These are phyloP conservation scores for Hirtodrosophila alboralis DNA, from an alignment of 2,888 invertebrate genomes.

Conservation along the genomic window DNA sequence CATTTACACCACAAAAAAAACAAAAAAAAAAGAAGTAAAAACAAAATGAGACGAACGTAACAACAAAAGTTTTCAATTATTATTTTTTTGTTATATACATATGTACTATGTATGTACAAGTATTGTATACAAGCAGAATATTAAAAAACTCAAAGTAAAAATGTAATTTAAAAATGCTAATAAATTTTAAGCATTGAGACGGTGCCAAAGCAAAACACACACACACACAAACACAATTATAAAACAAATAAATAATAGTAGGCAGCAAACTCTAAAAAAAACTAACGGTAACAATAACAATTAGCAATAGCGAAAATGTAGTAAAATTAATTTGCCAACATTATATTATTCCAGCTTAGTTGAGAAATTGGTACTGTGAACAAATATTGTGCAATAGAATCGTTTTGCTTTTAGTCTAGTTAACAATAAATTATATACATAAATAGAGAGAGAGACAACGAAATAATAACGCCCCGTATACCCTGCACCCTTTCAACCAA, in stretches of 20 bases:
- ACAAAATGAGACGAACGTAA: slow-evolving; percentile 8
- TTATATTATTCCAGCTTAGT: slow-evolving; percentile 52
- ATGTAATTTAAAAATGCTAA: slow-evolving; percentile 29
- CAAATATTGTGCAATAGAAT: slow-evolving; percentile 62
- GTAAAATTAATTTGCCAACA: slow-evolving; percentile 46
- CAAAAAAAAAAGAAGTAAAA: too few relatives aligned
- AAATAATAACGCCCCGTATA: slow-evolving; percentile 18
- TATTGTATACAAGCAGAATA: slow-evolving; percentile 25
- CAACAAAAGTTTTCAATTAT: not conserved
- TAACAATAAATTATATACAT: slow-evolving; percentile 16
- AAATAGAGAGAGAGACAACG: slow-evolving; percentile 24
- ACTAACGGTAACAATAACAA: slow-evolving; percentile 41
- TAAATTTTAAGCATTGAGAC: slow-evolving; percentile 35
- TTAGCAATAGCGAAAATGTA: slow-evolving; percentile 44
- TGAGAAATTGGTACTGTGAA: slow-evolving; percentile 45
- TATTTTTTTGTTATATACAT: slow-evolving; percentile 15
- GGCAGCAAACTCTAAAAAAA: slow-evolving; percentile 37
- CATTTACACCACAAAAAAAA: slow-evolving; percentile 58
- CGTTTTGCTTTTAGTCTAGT: slow-evolving; percentile 64
- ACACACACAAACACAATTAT: slow-evolving; percentile 5
- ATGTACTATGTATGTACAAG: slow-evolving; percentile 5
- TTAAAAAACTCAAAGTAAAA: slow-evolving; percentile 3
- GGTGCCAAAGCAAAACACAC: slow-evolving; percentile 61
- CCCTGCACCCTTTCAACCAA: too few relatives aligned
- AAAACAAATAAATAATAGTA: slow-evolving; percentile 7